Percentiles rank a stretch among this genome's conserved stretches.
Evolutionary conservation across 2,888 invertebrate species (phyloP).

Genomic region (Idaea aversata): DNA sequence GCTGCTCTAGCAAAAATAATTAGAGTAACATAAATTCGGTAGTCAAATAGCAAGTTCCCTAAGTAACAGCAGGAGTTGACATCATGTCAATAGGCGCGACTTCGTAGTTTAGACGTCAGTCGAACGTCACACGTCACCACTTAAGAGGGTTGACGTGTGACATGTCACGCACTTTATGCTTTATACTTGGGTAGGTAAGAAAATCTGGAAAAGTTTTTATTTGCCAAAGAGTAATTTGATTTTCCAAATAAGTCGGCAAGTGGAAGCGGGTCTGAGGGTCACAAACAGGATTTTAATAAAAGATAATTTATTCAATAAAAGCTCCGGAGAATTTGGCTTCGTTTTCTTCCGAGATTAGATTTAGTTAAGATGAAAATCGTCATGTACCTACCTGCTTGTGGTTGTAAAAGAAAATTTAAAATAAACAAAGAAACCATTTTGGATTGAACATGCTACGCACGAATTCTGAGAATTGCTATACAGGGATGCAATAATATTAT

Average conservation of each 20-base stretch:
- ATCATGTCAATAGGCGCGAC: too few relatives aligned
- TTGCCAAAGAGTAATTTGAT: slow-evolving; percentile 52
- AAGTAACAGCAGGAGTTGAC: too few relatives aligned
- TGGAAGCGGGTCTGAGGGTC: slow-evolving; percentile 44
- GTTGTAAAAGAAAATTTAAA: neutral
- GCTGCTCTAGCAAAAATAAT: too few relatives aligned
- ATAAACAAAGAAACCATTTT: neutral
- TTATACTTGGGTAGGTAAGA: neutral
- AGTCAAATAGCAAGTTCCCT: too few relatives aligned
- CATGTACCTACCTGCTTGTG: neutral
- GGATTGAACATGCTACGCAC: too few relatives aligned
- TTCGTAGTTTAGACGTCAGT: neutral
- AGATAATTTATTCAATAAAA: slow-evolving; percentile 76
- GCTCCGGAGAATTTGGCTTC: slow-evolving; percentile 45
- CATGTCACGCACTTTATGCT: neutral
- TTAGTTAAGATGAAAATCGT: slow-evolving; percentile 1
- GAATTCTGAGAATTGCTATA: too few relatives aligned
- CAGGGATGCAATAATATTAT: too few relatives aligned
- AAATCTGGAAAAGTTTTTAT: slow-evolving; percentile 42
- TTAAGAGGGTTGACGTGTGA: too few relatives aligned
- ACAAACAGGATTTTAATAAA: slow-evolving; percentile 73
- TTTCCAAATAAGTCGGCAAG: slow-evolving; percentile 55
- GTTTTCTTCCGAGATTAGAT: slow-evolving; percentile 5
- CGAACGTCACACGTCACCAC: neutral
- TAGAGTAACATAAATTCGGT: too few relatives aligned